A percentile compares a stretch with the other conserved stretches of the same genome.
phyloP scores from a whole-genome alignment of 2,888 invertebrate species.

The Ferdinandea cuprea region DNA sequence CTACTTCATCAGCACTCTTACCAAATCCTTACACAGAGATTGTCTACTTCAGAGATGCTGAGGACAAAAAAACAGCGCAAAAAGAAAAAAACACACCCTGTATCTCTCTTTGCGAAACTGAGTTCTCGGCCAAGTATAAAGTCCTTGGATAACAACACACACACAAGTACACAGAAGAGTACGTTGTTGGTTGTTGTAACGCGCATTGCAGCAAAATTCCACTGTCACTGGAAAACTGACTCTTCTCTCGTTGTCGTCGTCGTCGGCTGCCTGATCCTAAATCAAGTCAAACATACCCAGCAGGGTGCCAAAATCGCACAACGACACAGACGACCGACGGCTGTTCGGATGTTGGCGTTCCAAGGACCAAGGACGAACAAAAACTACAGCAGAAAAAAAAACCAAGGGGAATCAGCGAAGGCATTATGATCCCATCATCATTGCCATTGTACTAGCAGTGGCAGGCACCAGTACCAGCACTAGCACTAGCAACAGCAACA shows the following conservation, averaged over 20 bases:
- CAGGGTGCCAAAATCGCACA: constrained; percentile 67
- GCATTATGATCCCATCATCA: constrained; percentile 72
- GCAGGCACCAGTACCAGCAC: constrained; percentile 39
- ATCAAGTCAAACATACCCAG: constrained; percentile 69
- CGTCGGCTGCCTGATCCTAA: constrained; percentile 55
- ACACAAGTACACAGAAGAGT: constrained; percentile 34
- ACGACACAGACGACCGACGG: constrained; percentile 26
- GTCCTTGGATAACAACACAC: constrained; percentile 62
- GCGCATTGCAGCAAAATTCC: constrained; percentile 72
- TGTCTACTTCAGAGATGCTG: constrained; percentile 23
- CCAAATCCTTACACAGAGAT: constrained; percentile 25
- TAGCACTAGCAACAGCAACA: constrained; percentile 50
- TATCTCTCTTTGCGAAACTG: constrained; percentile 4
- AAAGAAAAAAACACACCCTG: background rate
- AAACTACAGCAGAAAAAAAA: constrained; percentile 14
- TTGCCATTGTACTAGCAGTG: constrained; percentile 58
- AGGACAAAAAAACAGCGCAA: constrained; percentile 22
- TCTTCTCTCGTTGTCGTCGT: no score
- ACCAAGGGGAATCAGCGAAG: constrained; percentile 33
- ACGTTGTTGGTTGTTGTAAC: constrained; percentile 34
- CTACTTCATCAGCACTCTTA: constrained; percentile 47
- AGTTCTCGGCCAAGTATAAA: constrained; percentile 60
- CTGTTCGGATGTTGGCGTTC: constrained; percentile 18
- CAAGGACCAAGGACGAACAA: constrained; percentile 44
- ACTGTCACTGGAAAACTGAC: constrained; percentile 41